Evolutionary conservation across 2,888 invertebrate species (phyloP).

Genomic region (Aphidoletes aphidimyza): DNA sequence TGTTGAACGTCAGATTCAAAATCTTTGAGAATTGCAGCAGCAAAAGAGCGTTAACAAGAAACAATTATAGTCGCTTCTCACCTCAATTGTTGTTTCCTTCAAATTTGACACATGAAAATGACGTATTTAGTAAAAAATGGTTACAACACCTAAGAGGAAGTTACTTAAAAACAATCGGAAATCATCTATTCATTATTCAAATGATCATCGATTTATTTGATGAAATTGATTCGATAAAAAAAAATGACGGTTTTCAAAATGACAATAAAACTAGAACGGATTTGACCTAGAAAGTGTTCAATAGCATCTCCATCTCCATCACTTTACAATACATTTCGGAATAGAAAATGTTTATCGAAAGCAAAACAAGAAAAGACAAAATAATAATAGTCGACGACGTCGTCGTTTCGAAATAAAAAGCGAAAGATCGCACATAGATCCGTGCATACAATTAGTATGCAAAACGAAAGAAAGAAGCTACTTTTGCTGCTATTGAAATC

Average conservation of each 20-base stretch:
- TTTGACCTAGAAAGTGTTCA: conserved; percentile 43
- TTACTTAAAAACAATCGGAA: background rate
- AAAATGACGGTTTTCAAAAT: background rate
- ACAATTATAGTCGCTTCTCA: no score
- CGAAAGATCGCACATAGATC: background rate
- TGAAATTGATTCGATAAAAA: background rate
- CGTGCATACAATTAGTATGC: conserved; percentile 39
- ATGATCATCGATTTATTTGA: background rate
- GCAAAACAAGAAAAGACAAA: no score
- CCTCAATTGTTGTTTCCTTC: no score
- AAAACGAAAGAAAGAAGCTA: conserved; percentile 34
- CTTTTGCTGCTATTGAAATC: background rate
- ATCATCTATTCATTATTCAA: background rate
- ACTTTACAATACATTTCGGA: background rate
- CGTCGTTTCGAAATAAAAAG: no score
- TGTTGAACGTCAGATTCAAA: no score
- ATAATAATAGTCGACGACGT: no score
- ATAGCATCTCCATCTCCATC: background rate
- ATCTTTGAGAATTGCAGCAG: no score
- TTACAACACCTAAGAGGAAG: background rate
- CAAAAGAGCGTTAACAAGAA: no score
- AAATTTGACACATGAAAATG: no score
- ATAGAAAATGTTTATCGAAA: background rate
- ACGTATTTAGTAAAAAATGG: no score
- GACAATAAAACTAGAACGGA: conserved; percentile 12